Evolutionary conservation across 2,888 invertebrate species (phyloP).

Genomic region (Lasioglossum lativentre): DNA sequence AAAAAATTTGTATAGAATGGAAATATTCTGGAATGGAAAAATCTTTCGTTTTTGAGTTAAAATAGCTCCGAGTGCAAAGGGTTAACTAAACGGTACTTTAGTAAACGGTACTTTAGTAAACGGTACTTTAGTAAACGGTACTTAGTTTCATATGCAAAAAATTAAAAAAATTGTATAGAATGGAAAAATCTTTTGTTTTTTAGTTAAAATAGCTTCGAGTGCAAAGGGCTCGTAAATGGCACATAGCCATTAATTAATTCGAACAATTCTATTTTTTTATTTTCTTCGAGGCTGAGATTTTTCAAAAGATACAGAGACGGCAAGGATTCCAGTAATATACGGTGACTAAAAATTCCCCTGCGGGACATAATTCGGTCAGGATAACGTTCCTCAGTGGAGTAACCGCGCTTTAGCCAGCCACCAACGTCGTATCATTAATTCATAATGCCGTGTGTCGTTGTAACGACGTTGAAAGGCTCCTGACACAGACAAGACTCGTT

Average conservation of each 20-base stretch:
- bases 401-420: constrained; percentile 3
- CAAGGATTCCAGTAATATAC: not conserved
- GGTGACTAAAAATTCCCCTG: not conserved
- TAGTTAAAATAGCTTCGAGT: too few species aligned
- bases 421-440: constrained; percentile 11
- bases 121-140: too few species aligned
- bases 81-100: too few species aligned
- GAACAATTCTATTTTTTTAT: not conserved
- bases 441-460: constrained; percentile 10
- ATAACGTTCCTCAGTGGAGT: not conserved
- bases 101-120: too few species aligned
- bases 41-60: too few species aligned
- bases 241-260: not conserved
- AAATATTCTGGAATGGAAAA: too few species aligned
- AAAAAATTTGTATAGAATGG: too few species aligned
- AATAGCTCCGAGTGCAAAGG: too few species aligned
- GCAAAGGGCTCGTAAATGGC: too few species aligned
- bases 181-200: too few species aligned
- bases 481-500: constrained; percentile 21
- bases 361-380: not conserved
- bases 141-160: too few species aligned
- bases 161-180: too few species aligned
- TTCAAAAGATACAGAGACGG: not conserved
- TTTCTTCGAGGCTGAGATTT: not conserved
- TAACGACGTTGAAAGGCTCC: constrained; percentile 20